Conservation (phyloP, 2,797 vertebrate genomes). For the Anniella stebbinsi region DNA sequence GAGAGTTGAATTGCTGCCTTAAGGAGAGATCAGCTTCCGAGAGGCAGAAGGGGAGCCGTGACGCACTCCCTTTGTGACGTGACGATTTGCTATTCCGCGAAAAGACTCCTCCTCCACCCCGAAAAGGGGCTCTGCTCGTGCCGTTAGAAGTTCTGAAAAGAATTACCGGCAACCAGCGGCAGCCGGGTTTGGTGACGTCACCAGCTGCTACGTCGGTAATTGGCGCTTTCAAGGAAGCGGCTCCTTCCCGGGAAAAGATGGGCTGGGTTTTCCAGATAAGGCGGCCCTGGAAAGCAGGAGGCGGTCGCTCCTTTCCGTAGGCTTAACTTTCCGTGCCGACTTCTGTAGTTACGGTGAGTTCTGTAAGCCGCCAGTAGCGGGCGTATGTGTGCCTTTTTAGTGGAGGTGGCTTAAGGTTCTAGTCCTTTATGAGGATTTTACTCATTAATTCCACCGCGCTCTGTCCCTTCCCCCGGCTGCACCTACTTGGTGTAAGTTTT, state of each 20-base stretch:
- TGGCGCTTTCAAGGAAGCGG: neutral
- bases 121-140: neutral
- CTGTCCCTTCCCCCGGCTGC: no score
- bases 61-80: neutral
- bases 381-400: neutral
- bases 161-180: neutral
- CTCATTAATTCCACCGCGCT: no score
- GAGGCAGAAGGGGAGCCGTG: neutral
- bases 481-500: no score
- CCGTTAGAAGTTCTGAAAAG: neutral
- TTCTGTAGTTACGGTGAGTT: neutral
- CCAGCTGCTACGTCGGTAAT: neutral
- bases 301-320: neutral
- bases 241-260: neutral
- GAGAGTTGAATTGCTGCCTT: neutral
- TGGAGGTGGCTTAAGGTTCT: no score
- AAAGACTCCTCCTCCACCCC: neutral
- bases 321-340: neutral
- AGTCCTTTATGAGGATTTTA: no score
- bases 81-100: neutral
- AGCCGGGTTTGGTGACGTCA: conserved; percentile 7
- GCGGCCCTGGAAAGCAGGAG: neutral
- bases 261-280: neutral
- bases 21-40: neutral
- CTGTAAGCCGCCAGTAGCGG: neutral